Base-by-base conservation (phyloP, 1,140 invertebrate species). In the Polypedilum vanderplanki region DNA sequence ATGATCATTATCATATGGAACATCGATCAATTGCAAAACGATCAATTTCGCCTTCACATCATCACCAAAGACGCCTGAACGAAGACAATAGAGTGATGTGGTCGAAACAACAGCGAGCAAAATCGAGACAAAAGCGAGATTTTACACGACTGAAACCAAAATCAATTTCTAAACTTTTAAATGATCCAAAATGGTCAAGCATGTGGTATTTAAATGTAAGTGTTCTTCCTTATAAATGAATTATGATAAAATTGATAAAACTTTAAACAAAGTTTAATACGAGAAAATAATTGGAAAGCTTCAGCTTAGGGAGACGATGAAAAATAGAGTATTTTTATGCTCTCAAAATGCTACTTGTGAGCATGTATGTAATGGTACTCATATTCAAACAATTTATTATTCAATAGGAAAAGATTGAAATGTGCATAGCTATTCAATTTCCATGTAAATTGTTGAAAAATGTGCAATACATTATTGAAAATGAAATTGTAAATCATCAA, bases 121-220 rank as follows among this genome's bases (percentile, higher is more conserved):
- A 91, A 77, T 88, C 86, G 24, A 85, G 92, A 75, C 84, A 85
- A 75, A 93, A 93, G 80, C 85, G 92, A 33, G 91, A 93, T 79
- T 87, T 89, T 46, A 82, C 83, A 75, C 79, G 79, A 0, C 78
- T 85, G 75, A 82, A 82, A 77, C 84, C 77, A 77, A 81, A 78
- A 24, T 77, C 81, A 74, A 77, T 79, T 3, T 74, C 77, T 70
- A 77, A 87, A 75, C 80, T 85, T 74, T 85, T 93, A 75, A 90
- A 92, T 80, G 94, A 96, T 83, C 90, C 90, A 40, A 89, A 90
- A 83, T 96, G 93, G 93, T 86, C 89, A 20, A 88, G 89, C 75
- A 95, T 95, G 92, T 96, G 94, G 94, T 96, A 96, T 84, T 84
- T 95, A 88, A 57, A 57, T 57, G 92, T 94, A 85, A 89, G 91